Conservation (phyloP, 2,113 vertebrate species). For the Eretmochelys imbricata region DNA sequence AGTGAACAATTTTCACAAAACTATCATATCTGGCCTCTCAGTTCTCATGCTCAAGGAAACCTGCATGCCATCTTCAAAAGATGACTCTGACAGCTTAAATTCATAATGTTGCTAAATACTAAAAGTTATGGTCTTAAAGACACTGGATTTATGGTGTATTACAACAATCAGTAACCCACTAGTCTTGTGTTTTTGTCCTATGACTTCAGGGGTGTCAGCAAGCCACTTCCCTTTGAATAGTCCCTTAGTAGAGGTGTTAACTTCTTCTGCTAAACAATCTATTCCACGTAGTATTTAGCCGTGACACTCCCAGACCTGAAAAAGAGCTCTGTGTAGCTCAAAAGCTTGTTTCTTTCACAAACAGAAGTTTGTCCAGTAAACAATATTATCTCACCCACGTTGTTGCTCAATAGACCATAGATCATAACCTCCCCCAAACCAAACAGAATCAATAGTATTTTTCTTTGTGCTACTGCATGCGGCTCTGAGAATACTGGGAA, state of each 20-base stretch:
- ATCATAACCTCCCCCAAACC: not conserved
- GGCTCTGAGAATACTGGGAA: not conserved
- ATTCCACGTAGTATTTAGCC: not conserved
- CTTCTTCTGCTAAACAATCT: not conserved
- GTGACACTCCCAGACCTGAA: not conserved
- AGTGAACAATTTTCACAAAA: not conserved
- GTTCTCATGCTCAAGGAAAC: not conserved
- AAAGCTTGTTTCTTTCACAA: not conserved
- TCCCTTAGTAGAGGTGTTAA: not conserved
- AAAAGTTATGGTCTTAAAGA: not conserved
- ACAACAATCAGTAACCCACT: not conserved
- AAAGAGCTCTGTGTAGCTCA: not conserved
- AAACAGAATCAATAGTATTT: not conserved
- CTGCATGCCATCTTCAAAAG: not conserved
- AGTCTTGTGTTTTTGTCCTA: not conserved
- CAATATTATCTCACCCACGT: not conserved
- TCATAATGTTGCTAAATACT: not conserved
- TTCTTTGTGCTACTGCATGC: not conserved
- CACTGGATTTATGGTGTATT: not conserved
- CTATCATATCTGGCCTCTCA: too few relatives aligned
- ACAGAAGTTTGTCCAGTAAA: not conserved
- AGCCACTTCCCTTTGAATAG: not conserved
- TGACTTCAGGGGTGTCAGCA: not conserved
- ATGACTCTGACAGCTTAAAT: not conserved
- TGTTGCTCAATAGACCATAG: not conserved